Evolutionary conservation across 2,797 vertebrate genomes (phyloP), one percentile per base, ranked within the genome.

Genomic region (Sphaeramia orbicularis): DNA sequence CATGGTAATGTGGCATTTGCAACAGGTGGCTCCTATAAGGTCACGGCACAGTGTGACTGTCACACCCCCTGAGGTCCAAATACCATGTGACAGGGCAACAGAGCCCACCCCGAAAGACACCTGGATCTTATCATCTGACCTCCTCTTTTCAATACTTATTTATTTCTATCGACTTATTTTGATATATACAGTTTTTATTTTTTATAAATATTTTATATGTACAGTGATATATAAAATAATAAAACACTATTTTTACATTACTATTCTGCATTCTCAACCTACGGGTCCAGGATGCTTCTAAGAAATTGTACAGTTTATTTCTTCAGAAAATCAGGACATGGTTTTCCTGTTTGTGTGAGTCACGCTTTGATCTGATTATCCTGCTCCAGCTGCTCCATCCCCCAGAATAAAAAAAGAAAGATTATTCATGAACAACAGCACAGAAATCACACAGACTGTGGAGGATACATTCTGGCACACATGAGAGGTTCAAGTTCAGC

Each of bases 1-100:
- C 82, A 87, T 91, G 90, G 67, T 90, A 89, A 92, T 92, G 88
- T 92, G 88, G 74, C 87, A 91, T 93, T 92, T 93, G 71, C 75
- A 80, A 78, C 86, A 86, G 85, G 85, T 85, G 82, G 69, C 62
- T 86, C 77, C 72, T 79, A 61, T 87, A 91, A 92, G 90, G 91
- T 91, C 91, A 90, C 16, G 53, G 79, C 85, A 53, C 86, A 89
- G 88, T 86, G 75, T 83, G 88, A 89, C 66, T 80, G 82, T 86
- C 79, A 76, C 73, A 74, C 80, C 82, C 55, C 74, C 79, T 4
- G 15, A 81, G 74, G 80, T 83, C 77, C 67, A 85, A 86, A 86
- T 81, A 81, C 51, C 77, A 84, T 70, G 64, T 77, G 79, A 68
- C 48, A 42, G 71, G 71, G 63, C 65, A 70, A 52, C 14, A 2